Percentiles rank a stretch among this genome's conserved stretches.
phyloP scores from a whole-genome alignment of 2,888 invertebrate genomes.

The Blomia tropicalis region DNA sequence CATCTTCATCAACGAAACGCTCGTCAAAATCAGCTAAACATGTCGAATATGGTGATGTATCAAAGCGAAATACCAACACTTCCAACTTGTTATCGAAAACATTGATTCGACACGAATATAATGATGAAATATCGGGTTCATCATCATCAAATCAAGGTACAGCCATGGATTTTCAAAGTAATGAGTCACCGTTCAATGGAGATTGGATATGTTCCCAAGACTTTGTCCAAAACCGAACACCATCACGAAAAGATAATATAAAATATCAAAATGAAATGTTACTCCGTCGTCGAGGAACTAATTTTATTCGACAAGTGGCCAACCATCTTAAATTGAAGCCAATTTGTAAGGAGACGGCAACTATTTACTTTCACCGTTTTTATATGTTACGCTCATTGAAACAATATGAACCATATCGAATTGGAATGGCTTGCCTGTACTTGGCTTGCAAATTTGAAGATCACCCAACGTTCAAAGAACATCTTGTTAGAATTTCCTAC shows the following conservation, averaged over 20 bases:
- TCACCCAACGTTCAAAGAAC: slow-evolving; percentile 1
- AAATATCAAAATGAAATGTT: background rate
- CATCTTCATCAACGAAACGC: slow-evolving; percentile 1
- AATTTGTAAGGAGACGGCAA: slow-evolving; percentile 10
- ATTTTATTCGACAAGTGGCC: background rate
- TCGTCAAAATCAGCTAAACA: background rate
- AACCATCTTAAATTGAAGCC: slow-evolving; percentile 7
- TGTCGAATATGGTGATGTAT: background rate
- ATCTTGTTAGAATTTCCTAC: background rate
- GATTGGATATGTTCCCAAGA: background rate
- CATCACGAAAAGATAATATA: background rate
- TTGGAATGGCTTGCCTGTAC: slow-evolving; percentile 5
- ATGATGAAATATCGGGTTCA: too few species aligned
- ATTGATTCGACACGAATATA: background rate
- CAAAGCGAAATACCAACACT: background rate
- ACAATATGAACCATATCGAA: background rate
- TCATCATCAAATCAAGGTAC: too few species aligned
- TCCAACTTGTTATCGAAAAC: background rate
- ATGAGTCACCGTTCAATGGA: background rate
- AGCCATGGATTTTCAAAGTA: too few species aligned
- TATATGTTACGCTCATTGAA: slow-evolving; percentile 5
- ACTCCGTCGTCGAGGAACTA: background rate
- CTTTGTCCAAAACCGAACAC: background rate
- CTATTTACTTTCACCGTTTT: slow-evolving; percentile 9
- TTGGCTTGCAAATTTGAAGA: slow-evolving; percentile 12